Conservation (phyloP, 2,797 vertebrate genomes). For the Miichthys miiuy region DNA sequence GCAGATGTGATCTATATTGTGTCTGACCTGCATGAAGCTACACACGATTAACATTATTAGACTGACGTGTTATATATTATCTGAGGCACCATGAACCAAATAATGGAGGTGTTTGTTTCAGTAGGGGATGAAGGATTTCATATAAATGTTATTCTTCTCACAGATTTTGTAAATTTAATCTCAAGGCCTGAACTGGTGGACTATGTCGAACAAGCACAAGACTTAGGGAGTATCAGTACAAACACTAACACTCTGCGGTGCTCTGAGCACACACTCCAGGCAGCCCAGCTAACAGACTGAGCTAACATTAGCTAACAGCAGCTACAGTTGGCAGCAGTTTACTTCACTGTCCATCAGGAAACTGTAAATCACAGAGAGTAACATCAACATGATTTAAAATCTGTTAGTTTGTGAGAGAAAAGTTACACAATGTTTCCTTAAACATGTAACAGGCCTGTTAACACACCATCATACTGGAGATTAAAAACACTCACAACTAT, state of each 20-base stretch:
- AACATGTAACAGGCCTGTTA: not conserved
- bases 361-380: too few relatives aligned
- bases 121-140: not conserved
- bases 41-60: not conserved
- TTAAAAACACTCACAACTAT: not conserved
- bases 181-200: not conserved
- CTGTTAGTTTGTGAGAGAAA: too few relatives aligned
- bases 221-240: too few relatives aligned
- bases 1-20: slow-evolving; percentile 29
- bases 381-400: too few relatives aligned
- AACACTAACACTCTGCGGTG: too few relatives aligned
- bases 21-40: slow-evolving; percentile 15
- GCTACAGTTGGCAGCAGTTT: too few relatives aligned
- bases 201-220: not conserved
- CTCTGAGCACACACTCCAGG: too few relatives aligned
- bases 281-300: too few relatives aligned
- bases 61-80: not conserved
- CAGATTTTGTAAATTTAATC: not conserved
- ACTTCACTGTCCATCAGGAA: too few relatives aligned
- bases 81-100: not conserved
- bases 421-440: too few relatives aligned
- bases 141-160: not conserved
- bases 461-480: not conserved
- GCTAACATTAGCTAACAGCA: too few relatives aligned
- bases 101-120: not conserved